phyloP scores from a whole-genome alignment of 1,140 invertebrate species.

The Condylostylus longicornis region DNA sequence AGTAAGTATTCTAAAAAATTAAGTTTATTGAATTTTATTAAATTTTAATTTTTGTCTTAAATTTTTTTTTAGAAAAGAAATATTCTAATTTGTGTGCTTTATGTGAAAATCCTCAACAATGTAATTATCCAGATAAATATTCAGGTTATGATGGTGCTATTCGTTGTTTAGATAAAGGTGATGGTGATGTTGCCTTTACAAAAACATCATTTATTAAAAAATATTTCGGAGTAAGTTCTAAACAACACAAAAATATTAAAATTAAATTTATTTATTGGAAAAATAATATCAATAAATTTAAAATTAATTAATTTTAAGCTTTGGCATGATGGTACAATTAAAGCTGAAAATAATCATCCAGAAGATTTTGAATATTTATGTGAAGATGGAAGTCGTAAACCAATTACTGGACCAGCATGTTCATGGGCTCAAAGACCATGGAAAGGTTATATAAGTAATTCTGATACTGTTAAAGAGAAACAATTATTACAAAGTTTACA shows the following conservation, averaged over 20 bases:
- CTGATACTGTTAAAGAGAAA: slow-evolving; percentile 37
- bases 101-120: slow-evolving; percentile 54
- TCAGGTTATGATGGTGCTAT: slow-evolving; percentile 73
- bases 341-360: slow-evolving; percentile 36
- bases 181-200: slow-evolving; percentile 70
- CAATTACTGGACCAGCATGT: slow-evolving; percentile 51
- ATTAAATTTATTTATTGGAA: no score
- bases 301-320: no score
- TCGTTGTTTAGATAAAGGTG: slow-evolving; percentile 58
- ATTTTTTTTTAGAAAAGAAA: slow-evolving; percentile 40
- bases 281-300: no score
- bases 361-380: slow-evolving; percentile 59
- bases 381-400: slow-evolving; percentile 56
- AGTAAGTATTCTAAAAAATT: slow-evolving; percentile 36
- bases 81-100: slow-evolving; percentile 57
- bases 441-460: slow-evolving; percentile 54
- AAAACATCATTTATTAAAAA: slow-evolving; percentile 63
- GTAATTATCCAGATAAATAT: slow-evolving; percentile 66
- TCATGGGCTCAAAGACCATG: slow-evolving; percentile 67
- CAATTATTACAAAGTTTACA: slow-evolving; percentile 27
- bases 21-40: neutral
- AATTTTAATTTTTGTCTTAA: neutral
- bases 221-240: slow-evolving; percentile 49
- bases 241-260: no score
- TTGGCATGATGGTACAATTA: neutral